Percentiles rank a stretch among this genome's conserved stretches.
phyloP scores from a whole-genome alignment of 1,140 invertebrate genomes.

The Dendrolimus kikuchii region DNA sequence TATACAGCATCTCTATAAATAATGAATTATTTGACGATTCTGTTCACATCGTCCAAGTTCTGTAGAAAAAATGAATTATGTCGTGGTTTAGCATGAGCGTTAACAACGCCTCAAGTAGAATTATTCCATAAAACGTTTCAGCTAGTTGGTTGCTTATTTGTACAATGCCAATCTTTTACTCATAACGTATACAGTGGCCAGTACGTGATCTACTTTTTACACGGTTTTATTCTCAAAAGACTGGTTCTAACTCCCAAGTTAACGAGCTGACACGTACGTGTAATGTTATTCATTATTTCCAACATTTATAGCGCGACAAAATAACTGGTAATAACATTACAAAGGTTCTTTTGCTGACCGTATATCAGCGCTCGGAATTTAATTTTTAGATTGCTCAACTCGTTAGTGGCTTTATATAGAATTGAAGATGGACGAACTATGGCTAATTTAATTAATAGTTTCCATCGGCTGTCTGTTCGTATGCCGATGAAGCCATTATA shows the following conservation, averaged over 20 bases:
- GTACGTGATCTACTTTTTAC: conserved; percentile 34
- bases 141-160: conserved; percentile 9
- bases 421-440: conserved; percentile 36
- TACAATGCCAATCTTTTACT: conserved; percentile 9
- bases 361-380: conserved; percentile 37
- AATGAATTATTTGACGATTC: no score
- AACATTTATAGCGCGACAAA: conserved; percentile 37
- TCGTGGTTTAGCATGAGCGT: no score
- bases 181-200: background rate
- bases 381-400: conserved; percentile 49
- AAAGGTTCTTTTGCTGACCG: conserved; percentile 39
- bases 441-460: conserved; percentile 58
- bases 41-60: no score
- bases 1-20: no score
- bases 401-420: conserved; percentile 40
- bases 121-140: background rate
- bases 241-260: conserved; percentile 38
- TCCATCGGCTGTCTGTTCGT: conserved; percentile 22
- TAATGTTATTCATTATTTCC: conserved; percentile 36
- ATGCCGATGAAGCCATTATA: conserved; percentile 56
- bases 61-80: no score
- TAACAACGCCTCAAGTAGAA: no score
- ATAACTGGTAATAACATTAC: conserved; percentile 35
- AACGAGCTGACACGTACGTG: conserved; percentile 36
- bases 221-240: conserved; percentile 23